These are phyloP conservation scores for Lepeophtheirus salmonis DNA, from an alignment of 1,140 invertebrate species.

Conservation along the genomic window DNA sequence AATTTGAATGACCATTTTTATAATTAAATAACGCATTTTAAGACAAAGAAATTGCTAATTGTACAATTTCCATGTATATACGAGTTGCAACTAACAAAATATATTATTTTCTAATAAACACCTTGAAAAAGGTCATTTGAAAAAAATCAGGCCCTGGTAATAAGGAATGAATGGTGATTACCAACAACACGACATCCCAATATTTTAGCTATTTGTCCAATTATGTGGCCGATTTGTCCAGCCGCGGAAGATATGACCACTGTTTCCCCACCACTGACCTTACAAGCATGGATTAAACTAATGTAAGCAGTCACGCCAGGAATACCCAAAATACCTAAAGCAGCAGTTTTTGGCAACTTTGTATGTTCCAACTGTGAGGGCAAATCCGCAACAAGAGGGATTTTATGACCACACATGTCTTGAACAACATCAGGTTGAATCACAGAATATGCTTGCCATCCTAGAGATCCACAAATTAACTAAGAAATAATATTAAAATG, in stretches of 20 bases:
- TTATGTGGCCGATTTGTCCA: slow-evolving; percentile 44
- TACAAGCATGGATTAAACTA: slow-evolving; percentile 44
- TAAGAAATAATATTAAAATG: too few species aligned
- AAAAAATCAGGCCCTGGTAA: too few species aligned
- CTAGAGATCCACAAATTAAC: slow-evolving; percentile 4
- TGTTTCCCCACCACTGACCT: slow-evolving; percentile 43
- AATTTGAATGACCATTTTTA: too few species aligned
- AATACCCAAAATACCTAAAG: slow-evolving; percentile 41
- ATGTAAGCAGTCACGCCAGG: slow-evolving; percentile 51
- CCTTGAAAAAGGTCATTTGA: too few species aligned
- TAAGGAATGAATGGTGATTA: too few species aligned
- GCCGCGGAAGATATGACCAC: slow-evolving; percentile 37
- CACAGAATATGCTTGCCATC: slow-evolving; percentile 13
- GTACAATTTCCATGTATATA: too few species aligned
- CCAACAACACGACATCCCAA: slow-evolving; percentile 26
- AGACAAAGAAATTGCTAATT: too few species aligned
- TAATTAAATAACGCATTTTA: too few species aligned
- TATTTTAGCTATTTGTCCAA: slow-evolving; percentile 52
- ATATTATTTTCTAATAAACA: too few species aligned
- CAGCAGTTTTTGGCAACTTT: slow-evolving; percentile 36
- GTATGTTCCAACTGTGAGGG: slow-evolving; percentile 15
- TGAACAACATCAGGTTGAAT: slow-evolving; percentile 8
- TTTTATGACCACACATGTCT: slow-evolving; percentile 11
- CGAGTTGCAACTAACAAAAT: too few species aligned
- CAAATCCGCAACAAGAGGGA: slow-evolving; percentile 6